Percentiles rank a stretch among this genome's conserved stretches.
phyloP scores from a whole-genome alignment of 2,113 vertebrate species.

The Raja brachyura region DNA sequence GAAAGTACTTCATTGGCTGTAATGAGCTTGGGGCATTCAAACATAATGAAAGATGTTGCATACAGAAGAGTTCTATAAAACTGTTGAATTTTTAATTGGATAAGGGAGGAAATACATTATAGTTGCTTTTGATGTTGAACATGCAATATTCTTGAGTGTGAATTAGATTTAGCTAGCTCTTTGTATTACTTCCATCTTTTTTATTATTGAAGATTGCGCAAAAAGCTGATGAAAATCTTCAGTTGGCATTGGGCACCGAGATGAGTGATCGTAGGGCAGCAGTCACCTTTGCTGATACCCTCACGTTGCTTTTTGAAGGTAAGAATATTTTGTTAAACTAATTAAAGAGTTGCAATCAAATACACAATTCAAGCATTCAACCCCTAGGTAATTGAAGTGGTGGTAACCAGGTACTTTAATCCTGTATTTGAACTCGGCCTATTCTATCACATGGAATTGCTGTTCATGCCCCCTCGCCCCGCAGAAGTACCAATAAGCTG shows the following conservation, averaged over 20 bases:
- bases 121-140: neutral
- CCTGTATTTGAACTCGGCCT: neutral
- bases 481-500: neutral
- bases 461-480: neutral
- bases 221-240: slow-evolving; percentile 89
- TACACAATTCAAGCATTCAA: no score
- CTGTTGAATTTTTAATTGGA: neutral
- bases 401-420: neutral
- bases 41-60: neutral
- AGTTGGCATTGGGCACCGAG: slow-evolving; percentile 77
- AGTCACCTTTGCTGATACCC: slow-evolving; percentile 86
- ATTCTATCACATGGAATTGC: neutral
- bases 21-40: neutral
- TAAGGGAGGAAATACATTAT: neutral
- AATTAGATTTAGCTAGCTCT: neutral
- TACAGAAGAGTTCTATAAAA: neutral
- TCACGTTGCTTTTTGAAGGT: slow-evolving; percentile 93
- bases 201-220: slow-evolving; percentile 67
- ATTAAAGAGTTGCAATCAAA: neutral
- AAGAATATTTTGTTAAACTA: slow-evolving; percentile 38
- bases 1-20: neutral
- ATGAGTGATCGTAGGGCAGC: slow-evolving; percentile 79
- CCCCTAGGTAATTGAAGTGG: neutral
- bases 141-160: neutral
- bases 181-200: neutral